Evolutionary conservation across 2,797 vertebrate genomes (phyloP), one percentile per base, ranked within the genome.

Genomic region (Sciaenops ocellatus): DNA sequence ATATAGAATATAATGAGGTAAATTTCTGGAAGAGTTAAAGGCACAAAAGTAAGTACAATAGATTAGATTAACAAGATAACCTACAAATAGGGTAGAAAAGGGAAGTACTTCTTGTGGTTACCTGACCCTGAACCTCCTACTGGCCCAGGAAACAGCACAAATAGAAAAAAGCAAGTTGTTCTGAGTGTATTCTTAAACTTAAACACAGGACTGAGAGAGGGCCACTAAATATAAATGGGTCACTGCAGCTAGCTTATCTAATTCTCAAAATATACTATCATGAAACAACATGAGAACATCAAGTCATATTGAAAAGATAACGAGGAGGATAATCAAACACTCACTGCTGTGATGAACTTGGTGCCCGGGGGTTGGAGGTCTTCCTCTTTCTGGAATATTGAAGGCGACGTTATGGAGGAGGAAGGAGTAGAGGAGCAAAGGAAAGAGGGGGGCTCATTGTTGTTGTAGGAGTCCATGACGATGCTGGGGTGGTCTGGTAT

Each of bases 341-440:
- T 95, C 85, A 96, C 95, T 83, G 94, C 93, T 63, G 95, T 95
- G 89, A 95, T 95, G 83, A 94, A 96, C 55, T 90, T 94, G 78
- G 89, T 92, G 80, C 86, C 90, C 57, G 90, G 91, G 2, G 87
- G 68, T 42, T 94, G 89, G 42, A 94, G 92, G 42, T 92, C 92
- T 50, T 92, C 90, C 22, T 94, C 93, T 69, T 93, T 95, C 79
- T 92, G 89, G 59, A 94, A 95, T 28, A 94, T 87, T 0, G 87
- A 81, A 34, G 90, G 76, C 18, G 93, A 78, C 1, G 57, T n/a
- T 24, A 83, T 62, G 67, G 87, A 83, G 62, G 92, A 92, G 15
- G 89, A 80, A 5, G 90, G 78, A 0, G 91, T 84, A 47, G 93
- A 90, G 42, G 93, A 63, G 75, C 88, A 90, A 34, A 91, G 87